Conservation (phyloP, 2,113 vertebrate species). For the Gymnocephalus cernua region DNA sequence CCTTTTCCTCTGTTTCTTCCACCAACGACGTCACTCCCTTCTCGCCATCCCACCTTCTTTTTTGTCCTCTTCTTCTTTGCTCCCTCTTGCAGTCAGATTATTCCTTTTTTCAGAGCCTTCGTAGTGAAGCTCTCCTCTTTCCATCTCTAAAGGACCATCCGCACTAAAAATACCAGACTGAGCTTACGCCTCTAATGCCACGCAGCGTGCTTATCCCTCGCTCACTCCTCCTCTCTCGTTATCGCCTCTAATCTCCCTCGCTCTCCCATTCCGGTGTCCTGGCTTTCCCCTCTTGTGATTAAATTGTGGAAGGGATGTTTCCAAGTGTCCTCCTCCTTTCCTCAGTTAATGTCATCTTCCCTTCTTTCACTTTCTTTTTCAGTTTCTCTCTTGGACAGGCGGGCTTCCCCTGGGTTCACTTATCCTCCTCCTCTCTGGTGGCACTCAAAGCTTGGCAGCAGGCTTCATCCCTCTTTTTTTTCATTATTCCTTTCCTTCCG, state of each 20-base stretch:
- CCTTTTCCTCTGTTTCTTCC: slow-evolving; percentile 8
- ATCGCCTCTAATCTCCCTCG: slow-evolving; percentile 59
- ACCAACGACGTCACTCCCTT: slow-evolving; percentile 1
- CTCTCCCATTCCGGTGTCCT: slow-evolving; percentile 34
- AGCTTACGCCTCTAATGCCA: slow-evolving; percentile 79
- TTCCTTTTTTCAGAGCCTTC: background rate
- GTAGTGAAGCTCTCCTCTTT: slow-evolving; percentile 30
- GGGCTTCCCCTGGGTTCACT: slow-evolving; percentile 5
- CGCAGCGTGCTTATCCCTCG: slow-evolving; percentile 66
- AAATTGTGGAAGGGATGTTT: slow-evolving; percentile 31
- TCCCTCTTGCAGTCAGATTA: background rate
- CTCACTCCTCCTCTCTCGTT: slow-evolving; percentile 52
- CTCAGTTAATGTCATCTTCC: background rate
- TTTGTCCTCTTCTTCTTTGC: background rate
- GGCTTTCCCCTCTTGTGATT: slow-evolving; percentile 43
- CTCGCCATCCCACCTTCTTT: slow-evolving; percentile 14
- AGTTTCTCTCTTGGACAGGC: slow-evolving; percentile 7
- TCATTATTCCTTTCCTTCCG: background rate
- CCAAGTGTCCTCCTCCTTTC: background rate
- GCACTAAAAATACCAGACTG: slow-evolving; percentile 81
- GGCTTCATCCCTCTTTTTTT: background rate
- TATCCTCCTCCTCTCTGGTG: slow-evolving; percentile 16
- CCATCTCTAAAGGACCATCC: slow-evolving; percentile 51
- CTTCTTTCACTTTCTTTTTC: slow-evolving; percentile 30
- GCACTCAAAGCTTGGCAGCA: slow-evolving; percentile 39